Evolutionary conservation across 2,797 vertebrate species (phyloP).

Genomic region (Hydrocynus forskahlii): DNA sequence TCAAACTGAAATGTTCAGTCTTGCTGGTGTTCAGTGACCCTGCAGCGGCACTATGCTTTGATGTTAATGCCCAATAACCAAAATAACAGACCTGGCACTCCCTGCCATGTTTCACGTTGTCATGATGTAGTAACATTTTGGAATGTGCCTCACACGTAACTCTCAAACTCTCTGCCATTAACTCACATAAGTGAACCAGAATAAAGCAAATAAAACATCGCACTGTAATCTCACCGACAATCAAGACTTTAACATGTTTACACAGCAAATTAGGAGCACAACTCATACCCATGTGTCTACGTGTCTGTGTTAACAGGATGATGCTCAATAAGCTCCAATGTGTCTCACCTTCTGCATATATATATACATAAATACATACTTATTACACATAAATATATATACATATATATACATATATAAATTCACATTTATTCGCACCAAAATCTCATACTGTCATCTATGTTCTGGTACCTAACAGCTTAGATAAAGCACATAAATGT

Average conservation of each 20-base stretch:
- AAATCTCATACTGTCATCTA: not conserved
- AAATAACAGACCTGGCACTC: conserved; percentile 51
- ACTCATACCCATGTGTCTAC: conserved; percentile 15
- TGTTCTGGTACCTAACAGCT: not conserved
- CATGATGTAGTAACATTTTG: conserved; percentile 22
- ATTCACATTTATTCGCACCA: not conserved
- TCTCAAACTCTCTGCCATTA: conserved; percentile 16
- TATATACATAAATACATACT: too few relatives aligned
- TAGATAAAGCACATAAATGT: not conserved
- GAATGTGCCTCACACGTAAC: conserved; percentile 27
- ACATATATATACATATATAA: too few relatives aligned
- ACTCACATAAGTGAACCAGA: not conserved
- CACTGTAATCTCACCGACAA: not conserved
- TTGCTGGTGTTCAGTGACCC: conserved; percentile 47
- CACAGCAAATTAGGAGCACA: conserved; percentile 5
- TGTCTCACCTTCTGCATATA: not conserved
- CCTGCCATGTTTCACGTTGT: conserved; percentile 43
- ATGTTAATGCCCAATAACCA: conserved; percentile 44
- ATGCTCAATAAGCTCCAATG: not conserved
- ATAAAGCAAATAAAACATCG: not conserved
- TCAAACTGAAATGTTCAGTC: conserved; percentile 3
- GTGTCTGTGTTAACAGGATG: not conserved
- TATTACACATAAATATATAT: too few relatives aligned
- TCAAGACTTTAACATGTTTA: conserved; percentile 7
- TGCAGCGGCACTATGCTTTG: conserved; percentile 49